Conservation (phyloP, 2,888 invertebrate species). For the Petrolisthes cinctipes region DNA sequence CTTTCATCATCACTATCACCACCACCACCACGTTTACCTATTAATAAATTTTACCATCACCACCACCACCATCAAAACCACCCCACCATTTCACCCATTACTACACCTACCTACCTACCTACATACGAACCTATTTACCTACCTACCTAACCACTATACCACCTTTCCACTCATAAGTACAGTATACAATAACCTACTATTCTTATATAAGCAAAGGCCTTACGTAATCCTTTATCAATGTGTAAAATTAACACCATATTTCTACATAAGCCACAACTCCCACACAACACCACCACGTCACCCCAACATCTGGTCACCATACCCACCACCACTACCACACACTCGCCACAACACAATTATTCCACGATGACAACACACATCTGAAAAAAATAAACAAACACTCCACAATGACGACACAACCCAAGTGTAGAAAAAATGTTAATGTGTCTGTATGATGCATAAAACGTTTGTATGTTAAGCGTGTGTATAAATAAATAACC, state of each 20-base stretch:
- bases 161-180: not conserved
- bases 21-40: not conserved
- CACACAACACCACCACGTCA: not conserved
- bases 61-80: not conserved
- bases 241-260: not conserved
- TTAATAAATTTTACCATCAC: not conserved
- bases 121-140: not conserved
- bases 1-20: not conserved
- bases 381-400: too few relatives aligned
- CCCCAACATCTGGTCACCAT: not conserved
- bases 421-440: too few relatives aligned
- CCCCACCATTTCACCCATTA: not conserved
- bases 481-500: too few relatives aligned
- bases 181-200: too few relatives aligned
- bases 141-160: not conserved
- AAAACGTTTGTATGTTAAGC: too few relatives aligned
- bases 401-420: too few relatives aligned
- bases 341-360: too few relatives aligned
- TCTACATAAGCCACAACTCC: not conserved
- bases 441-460: too few relatives aligned
- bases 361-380: too few relatives aligned
- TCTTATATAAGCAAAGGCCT: too few relatives aligned
- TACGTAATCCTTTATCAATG: too few relatives aligned
- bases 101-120: not conserved
- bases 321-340: not conserved